Evolutionary conservation across 2,113 vertebrate genomes (phyloP).

Genomic region (Cephalopholis sonnerati): DNA sequence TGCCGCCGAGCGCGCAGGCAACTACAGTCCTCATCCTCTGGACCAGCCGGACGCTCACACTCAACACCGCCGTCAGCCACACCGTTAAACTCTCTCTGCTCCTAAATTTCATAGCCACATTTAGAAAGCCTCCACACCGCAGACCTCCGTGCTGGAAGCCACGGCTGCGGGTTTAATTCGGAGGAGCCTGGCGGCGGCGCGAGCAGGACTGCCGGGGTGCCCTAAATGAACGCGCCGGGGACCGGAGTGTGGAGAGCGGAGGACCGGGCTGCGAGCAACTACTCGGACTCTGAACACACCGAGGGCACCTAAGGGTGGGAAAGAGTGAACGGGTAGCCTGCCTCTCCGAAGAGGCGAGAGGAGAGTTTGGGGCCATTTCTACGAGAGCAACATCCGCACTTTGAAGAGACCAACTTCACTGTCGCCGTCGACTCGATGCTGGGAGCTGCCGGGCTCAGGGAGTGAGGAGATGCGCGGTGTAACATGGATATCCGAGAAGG

Average conservation of each 20-base stretch:
- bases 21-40: conserved; percentile 25
- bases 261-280: not conserved
- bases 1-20: conserved; percentile 47
- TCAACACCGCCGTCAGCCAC: not conserved
- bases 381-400: conserved; percentile 39
- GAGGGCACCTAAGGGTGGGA: not conserved
- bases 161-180: conserved; percentile 10
- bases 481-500: conserved; percentile 77
- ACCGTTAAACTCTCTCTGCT: conserved; percentile 12
- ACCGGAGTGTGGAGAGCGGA: not conserved
- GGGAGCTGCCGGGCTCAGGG: conserved; percentile 30
- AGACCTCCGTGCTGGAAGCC: not conserved
- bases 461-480: conserved; percentile 63
- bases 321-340: not conserved
- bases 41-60: conserved; percentile 24
- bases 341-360: not conserved
- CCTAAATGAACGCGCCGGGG: conserved; percentile 5
- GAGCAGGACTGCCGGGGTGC: conserved; percentile 4
- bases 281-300: not conserved
- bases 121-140: not conserved
- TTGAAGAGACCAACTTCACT: conserved; percentile 53
- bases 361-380: conserved; percentile 45
- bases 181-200: conserved; percentile 6
- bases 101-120: not conserved
- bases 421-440: conserved; percentile 35